Evolutionary conservation across 2,113 vertebrate genomes (phyloP).

Genomic region (Phyllostomus discolor): DNA sequence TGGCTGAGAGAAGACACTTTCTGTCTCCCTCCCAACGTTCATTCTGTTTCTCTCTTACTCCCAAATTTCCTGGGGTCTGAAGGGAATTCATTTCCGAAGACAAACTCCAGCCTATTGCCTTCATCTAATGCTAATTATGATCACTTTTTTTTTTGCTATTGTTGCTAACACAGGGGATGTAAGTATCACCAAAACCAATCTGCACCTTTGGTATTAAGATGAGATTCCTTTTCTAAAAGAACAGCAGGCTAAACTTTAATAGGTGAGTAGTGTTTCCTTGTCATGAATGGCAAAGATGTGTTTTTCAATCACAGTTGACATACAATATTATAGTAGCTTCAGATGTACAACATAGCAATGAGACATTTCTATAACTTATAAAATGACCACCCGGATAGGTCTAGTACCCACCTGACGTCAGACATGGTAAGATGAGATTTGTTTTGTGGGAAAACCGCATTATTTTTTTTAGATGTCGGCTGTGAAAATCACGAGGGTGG

Average conservation of each 20-base stretch:
- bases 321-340: neutral
- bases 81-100: slow-evolving; percentile 51
- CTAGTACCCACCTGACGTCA: neutral
- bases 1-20: slow-evolving; percentile 59
- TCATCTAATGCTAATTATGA: neutral
- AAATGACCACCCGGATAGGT: neutral
- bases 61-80: slow-evolving; percentile 44
- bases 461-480: neutral
- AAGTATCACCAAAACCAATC: slow-evolving; percentile 13
- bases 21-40: slow-evolving; percentile 10
- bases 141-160: neutral
- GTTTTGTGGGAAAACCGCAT: slow-evolving; percentile 62
- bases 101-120: neutral
- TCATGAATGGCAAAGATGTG: neutral
- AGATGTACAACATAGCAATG: neutral
- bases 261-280: neutral
- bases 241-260: neutral
- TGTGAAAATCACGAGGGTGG: neutral
- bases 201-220: slow-evolving; percentile 51
- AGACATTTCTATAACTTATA: neutral
- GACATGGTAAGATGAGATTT: slow-evolving; percentile 32
- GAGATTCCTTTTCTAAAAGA: slow-evolving; percentile 22
- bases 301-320: neutral
- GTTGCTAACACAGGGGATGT: slow-evolving; percentile 24
- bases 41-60: slow-evolving; percentile 37